Base-by-base conservation (phyloP, 2,113 vertebrate genomes). In the Pholis gunnellus region DNA sequence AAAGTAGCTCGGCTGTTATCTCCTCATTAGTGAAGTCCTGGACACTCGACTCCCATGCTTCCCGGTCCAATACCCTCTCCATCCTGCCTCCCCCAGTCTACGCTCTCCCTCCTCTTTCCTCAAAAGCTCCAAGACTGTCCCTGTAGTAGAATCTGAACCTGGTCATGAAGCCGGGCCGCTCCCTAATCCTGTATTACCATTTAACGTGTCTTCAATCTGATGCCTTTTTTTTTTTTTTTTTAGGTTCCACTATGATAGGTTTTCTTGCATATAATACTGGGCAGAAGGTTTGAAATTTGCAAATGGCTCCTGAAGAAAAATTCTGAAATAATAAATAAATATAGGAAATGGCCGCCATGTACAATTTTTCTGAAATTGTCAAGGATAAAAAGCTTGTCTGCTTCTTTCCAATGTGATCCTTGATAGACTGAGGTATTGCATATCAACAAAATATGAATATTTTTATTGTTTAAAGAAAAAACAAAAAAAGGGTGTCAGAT, bases 31-130 rank as follows among this genome's bases (percentile, higher is more conserved):
- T 83, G 29, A 88, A 82, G 79, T 73, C 72, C 80, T 60, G 82
- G 85, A 84, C 63, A 44, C 82, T 86, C 81, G 77, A 79, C 79
- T 88, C 89, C 82, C 89, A 66, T 93, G 83, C 67, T 87, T 89
- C 87, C 89, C 48, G 84, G 81, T 93, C 88, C 72, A 91, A 60
- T 86, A 60, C 38, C 86, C 87, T 46, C 68, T 82, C 38, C 27
- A 60, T 78, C 91, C 70, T 0, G 65, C 88, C 79, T 83, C 78
- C 80, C 89, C 89, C 88, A 44, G 68, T 78, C 65, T 56, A 86
- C 52, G 5, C 82, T 85, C 86, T 85, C 88, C 87, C 64, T 77
- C 82, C 87, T 79, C 86, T 75, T 83, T 69, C 87, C 77, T 60
- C 34, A 59, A 50, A 83, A 82, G 44, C 34, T 82, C 83, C 70